A percentile compares a stretch with the other conserved stretches of the same genome.
Evolutionary conservation across 2,888 invertebrate genomes (phyloP).

Genomic region (Ennomos erosarius): DNA sequence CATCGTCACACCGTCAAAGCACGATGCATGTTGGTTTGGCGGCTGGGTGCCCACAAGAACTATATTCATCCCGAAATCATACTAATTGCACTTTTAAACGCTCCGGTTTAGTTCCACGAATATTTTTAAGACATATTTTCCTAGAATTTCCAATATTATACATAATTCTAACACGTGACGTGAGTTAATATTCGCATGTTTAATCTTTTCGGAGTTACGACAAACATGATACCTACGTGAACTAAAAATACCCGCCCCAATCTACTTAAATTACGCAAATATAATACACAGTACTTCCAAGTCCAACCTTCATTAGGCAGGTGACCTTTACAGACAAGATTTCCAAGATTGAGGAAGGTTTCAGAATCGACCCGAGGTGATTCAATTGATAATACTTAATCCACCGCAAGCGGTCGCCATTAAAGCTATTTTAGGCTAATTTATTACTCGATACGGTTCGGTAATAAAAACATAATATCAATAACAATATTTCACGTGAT

Average conservation of each 20-base stretch:
- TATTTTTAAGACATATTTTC: constrained; percentile 3
- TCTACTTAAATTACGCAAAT: too few species aligned
- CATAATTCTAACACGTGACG: too few species aligned
- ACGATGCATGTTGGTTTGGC: not conserved
- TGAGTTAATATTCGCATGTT: too few species aligned
- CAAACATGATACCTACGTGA: too few species aligned
- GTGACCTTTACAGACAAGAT: constrained; percentile 4
- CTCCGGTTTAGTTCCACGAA: constrained; percentile 6
- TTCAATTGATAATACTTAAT: constrained; percentile 19
- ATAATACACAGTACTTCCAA: too few species aligned
- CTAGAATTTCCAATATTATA: not conserved
- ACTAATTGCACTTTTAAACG: constrained; percentile 29
- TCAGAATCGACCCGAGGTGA: not conserved
- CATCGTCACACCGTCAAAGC: constrained; percentile 7
- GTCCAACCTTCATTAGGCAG: too few species aligned
- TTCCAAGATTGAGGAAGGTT: constrained; percentile 8
- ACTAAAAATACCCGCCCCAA: too few species aligned
- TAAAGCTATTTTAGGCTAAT: constrained; percentile 31
- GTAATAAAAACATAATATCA: constrained; percentile 40
- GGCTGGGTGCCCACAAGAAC: not conserved
- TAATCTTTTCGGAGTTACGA: too few species aligned
- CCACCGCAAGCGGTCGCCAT: constrained; percentile 27
- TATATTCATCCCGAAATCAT: constrained; percentile 3
- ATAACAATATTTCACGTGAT: constrained; percentile 41
- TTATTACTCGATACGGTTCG: constrained; percentile 34